Percentiles rank a stretch among this genome's conserved stretches.
These are phyloP conservation scores for Lamellibrachia luymesi DNA, from an alignment of 1,140 invertebrate genomes.

Conservation along the genomic window DNA sequence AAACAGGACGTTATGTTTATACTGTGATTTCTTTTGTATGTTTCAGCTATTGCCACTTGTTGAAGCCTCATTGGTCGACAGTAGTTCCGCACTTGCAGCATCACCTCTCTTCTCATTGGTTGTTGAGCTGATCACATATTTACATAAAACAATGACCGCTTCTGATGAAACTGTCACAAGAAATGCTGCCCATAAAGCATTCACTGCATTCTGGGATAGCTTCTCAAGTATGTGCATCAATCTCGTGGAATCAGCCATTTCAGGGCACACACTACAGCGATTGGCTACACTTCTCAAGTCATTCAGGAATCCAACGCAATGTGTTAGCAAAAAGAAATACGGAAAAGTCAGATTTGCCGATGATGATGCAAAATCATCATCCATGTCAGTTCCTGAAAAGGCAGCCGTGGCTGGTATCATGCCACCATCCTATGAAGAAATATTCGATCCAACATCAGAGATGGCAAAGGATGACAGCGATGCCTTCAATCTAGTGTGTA, in stretches of 20 bases:
- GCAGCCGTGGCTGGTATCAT: neutral
- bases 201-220: constrained; percentile 10
- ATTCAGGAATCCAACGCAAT: neutral
- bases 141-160: constrained; percentile 17
- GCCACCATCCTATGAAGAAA: neutral
- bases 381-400: neutral
- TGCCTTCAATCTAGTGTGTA: neutral
- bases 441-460: neutral
- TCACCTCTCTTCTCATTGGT: constrained; percentile 37
- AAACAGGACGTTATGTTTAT: constrained; percentile 30
- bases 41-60: constrained; percentile 44
- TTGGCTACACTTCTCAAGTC: neutral
- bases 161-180: neutral
- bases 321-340: neutral
- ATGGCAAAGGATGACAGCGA: neutral
- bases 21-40: constrained; percentile 21
- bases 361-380: neutral
- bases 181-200: neutral
- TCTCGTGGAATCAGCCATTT: neutral
- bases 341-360: neutral
- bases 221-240: constrained; percentile 15
- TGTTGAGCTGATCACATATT: constrained; percentile 29
- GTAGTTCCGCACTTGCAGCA: constrained; percentile 35
- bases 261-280: neutral
- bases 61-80: constrained; percentile 41